Evolutionary conservation across 2,797 vertebrate genomes (phyloP).

Genomic region (Mastacembelus armatus): DNA sequence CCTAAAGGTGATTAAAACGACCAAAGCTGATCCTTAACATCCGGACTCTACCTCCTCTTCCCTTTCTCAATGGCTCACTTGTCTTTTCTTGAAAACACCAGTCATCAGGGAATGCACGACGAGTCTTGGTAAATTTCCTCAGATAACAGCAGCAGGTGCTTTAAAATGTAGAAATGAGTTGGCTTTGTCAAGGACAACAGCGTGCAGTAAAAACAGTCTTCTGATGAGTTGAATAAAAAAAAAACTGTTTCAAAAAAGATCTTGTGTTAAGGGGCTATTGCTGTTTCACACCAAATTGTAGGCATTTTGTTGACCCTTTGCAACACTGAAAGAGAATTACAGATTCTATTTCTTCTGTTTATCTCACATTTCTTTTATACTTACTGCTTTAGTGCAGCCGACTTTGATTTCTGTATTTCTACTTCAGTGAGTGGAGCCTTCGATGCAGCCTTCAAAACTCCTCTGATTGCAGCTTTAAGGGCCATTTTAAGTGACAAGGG

Average conservation of each 20-base stretch:
- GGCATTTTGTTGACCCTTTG: neutral
- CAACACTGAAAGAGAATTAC: neutral
- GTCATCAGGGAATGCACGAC: slow-evolving; percentile 33
- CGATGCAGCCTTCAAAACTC: no score
- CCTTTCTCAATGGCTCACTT: slow-evolving; percentile 17
- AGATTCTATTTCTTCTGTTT: no score
- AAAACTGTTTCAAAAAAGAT: slow-evolving; percentile 1
- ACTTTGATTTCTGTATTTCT: no score
- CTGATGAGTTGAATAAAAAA: slow-evolving; percentile 9
- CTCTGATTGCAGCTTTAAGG: no score
- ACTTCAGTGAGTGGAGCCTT: no score
- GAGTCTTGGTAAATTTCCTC: slow-evolving; percentile 27
- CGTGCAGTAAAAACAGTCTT: neutral
- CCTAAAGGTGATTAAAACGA: slow-evolving; percentile 34
- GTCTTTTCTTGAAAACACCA: slow-evolving; percentile 28
- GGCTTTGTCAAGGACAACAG: slow-evolving; percentile 1
- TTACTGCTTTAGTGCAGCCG: no score
- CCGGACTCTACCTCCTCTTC: neutral
- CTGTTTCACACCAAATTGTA: slow-evolving; percentile 1
- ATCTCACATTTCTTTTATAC: no score
- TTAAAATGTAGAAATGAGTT: neutral
- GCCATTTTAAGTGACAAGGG: no score
- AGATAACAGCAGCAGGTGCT: slow-evolving; percentile 19
- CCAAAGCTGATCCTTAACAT: slow-evolving; percentile 32
- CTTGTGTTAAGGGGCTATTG: neutral